Evolutionary conservation across 2,888 invertebrate species (phyloP).

Genomic region (Calliphora vomitoria): DNA sequence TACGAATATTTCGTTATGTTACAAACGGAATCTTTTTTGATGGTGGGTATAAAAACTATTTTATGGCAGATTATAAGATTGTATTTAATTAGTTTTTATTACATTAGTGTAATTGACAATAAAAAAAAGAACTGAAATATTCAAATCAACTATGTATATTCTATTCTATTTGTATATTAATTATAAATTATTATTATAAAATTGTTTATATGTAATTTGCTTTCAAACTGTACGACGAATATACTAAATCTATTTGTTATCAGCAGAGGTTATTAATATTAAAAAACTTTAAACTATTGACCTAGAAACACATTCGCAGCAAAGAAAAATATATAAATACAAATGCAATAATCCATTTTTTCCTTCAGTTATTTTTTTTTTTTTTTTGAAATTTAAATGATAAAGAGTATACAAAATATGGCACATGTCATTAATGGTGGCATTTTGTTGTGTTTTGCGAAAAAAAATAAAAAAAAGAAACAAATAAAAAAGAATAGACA

Average conservation of each 20-base stretch:
- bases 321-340: constrained; percentile 27
- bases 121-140: too few species aligned
- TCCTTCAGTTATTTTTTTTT: constrained; percentile 8
- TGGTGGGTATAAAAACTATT: too few species aligned
- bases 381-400: constrained; percentile 44
- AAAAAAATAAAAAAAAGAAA: constrained; percentile 5
- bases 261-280: constrained; percentile 64
- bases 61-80: neutral
- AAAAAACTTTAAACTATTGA: constrained; percentile 71
- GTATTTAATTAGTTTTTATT: neutral
- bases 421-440: constrained; percentile 64
- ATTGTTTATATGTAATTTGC: constrained; percentile 13
- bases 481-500: neutral
- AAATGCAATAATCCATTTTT: constrained; percentile 62
- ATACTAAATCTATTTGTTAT: constrained; percentile 34
- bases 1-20: too few species aligned
- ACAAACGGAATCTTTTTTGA: too few species aligned
- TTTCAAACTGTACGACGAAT: constrained; percentile 59
- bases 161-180: too few species aligned
- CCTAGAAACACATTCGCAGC: constrained; percentile 55
- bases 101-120: neutral
- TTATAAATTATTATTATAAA: neutral
- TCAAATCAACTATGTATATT: too few species aligned
- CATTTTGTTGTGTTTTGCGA: constrained; percentile 46
- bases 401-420: constrained; percentile 59